These are phyloP conservation scores for Ganaspis brasiliensis DNA, from an alignment of 2,888 invertebrate genomes.

Conservation along the genomic window DNA sequence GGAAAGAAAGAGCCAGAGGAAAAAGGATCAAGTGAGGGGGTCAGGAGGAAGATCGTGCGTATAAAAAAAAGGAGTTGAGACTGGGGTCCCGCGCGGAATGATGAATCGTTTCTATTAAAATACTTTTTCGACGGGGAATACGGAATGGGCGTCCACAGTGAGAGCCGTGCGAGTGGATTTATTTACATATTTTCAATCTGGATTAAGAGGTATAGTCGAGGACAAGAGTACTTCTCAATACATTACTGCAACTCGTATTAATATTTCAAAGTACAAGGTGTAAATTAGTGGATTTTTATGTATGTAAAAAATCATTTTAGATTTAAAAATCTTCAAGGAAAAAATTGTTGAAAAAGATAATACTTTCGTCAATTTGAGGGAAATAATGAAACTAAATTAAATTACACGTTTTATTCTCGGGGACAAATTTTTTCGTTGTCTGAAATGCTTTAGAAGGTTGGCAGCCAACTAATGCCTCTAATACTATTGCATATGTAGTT, in stretches of 20 bases:
- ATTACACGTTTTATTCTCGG: too few relatives aligned
- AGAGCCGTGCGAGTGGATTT: slow-evolving; percentile 76
- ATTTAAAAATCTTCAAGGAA: too few relatives aligned
- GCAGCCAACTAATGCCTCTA: slow-evolving; percentile 14
- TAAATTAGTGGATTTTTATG: too few relatives aligned
- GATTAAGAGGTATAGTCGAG: slow-evolving; percentile 78
- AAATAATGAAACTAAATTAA: too few relatives aligned
- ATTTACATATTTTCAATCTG: slow-evolving; percentile 81
- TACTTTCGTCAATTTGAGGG: too few relatives aligned
- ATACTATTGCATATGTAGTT: not conserved
- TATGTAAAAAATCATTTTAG: too few relatives aligned
- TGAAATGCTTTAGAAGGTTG: not conserved
- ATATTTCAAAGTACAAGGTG: not conserved
- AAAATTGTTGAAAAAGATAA: too few relatives aligned
- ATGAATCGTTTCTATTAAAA: slow-evolving; percentile 80
- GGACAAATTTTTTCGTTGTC: too few relatives aligned
- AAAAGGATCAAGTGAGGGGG: slow-evolving; percentile 53
- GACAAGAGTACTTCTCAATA: slow-evolving; percentile 61
- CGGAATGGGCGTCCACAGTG: slow-evolving; percentile 74
- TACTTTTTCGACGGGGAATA: slow-evolving; percentile 80
- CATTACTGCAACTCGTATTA: not conserved
- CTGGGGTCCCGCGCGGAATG: slow-evolving; percentile 67
- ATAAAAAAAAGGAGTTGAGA: slow-evolving; percentile 62
- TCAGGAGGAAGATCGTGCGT: slow-evolving; percentile 36
- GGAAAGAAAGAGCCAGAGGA: slow-evolving; percentile 40